Evolutionary conservation across 2,888 invertebrate species (phyloP).

Genomic region (Apamea epomidion): DNA sequence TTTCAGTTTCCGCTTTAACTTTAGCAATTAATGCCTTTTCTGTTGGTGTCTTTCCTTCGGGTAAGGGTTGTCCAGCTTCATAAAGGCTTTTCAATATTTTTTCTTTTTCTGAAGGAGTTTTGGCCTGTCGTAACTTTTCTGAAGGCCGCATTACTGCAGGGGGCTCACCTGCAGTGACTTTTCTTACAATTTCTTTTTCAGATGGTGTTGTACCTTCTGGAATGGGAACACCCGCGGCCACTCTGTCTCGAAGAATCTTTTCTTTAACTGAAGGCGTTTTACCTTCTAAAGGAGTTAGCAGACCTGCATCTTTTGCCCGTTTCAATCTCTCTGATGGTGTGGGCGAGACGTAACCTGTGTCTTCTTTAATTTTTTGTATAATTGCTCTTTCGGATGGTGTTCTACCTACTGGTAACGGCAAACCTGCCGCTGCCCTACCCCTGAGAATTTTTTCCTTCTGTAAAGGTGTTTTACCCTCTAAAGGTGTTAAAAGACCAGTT

Average conservation of each 20-base stretch:
- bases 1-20: slow-evolving; percentile 44
- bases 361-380: slow-evolving; percentile 56
- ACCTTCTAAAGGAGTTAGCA: slow-evolving; percentile 64
- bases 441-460: slow-evolving; percentile 70
- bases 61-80: slow-evolving; percentile 63
- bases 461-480: slow-evolving; percentile 67
- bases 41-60: slow-evolving; percentile 51
- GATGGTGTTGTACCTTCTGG: slow-evolving; percentile 66
- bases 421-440: slow-evolving; percentile 60
- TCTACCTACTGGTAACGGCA: slow-evolving; percentile 65
- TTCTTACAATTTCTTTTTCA: slow-evolving; percentile 55
- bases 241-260: slow-evolving; percentile 59
- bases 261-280: slow-evolving; percentile 66
- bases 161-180: slow-evolving; percentile 23
- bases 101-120: slow-evolving; percentile 66
- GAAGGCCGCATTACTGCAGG: slow-evolving; percentile 46
- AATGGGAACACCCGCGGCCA: slow-evolving; percentile 44
- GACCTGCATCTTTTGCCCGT: slow-evolving; percentile 62
- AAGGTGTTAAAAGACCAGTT: slow-evolving; percentile 63
- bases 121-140: slow-evolving; percentile 65
- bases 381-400: slow-evolving; percentile 64
- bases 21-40: slow-evolving; percentile 62
- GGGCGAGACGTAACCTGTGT: slow-evolving; percentile 64
- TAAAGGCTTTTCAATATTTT: slow-evolving; percentile 65
- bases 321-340: slow-evolving; percentile 60